These are phyloP conservation scores for Indicator indicator DNA, from an alignment of 2,113 vertebrate genomes.

Conservation along the genomic window DNA sequence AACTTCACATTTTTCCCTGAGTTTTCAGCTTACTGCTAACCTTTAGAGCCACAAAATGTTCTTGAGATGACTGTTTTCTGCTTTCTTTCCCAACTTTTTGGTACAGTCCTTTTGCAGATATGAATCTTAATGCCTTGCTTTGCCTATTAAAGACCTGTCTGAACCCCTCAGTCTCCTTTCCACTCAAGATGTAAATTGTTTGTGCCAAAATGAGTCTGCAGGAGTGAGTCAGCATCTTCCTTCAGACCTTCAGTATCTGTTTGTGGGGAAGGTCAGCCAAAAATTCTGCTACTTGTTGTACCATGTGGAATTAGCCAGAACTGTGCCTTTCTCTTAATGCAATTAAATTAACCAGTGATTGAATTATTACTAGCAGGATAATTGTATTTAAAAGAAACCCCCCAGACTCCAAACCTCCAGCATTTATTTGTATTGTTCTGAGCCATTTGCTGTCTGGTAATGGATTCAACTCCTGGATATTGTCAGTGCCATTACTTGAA, in stretches of 20 bases:
- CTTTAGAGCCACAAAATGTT: neutral
- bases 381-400: neutral
- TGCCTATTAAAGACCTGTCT: neutral
- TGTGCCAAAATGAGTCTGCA: neutral
- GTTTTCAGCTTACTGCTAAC: neutral
- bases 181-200: neutral
- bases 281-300: neutral
- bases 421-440: neutral
- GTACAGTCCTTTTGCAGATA: neutral
- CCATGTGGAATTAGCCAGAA: neutral
- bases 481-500: neutral
- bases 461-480: neutral
- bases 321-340: neutral
- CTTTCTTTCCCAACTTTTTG: neutral
- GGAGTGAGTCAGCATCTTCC: constrained; percentile 46
- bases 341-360: neutral
- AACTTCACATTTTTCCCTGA: neutral
- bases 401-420: neutral
- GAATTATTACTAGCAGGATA: neutral
- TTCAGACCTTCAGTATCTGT: neutral
- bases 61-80: neutral
- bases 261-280: neutral
- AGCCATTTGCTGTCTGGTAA: neutral
- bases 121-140: neutral
- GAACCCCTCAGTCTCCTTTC: neutral